These are phyloP conservation scores for Aphyosemion australe DNA, from an alignment of 2,113 vertebrate species.

Conservation along the genomic window DNA sequence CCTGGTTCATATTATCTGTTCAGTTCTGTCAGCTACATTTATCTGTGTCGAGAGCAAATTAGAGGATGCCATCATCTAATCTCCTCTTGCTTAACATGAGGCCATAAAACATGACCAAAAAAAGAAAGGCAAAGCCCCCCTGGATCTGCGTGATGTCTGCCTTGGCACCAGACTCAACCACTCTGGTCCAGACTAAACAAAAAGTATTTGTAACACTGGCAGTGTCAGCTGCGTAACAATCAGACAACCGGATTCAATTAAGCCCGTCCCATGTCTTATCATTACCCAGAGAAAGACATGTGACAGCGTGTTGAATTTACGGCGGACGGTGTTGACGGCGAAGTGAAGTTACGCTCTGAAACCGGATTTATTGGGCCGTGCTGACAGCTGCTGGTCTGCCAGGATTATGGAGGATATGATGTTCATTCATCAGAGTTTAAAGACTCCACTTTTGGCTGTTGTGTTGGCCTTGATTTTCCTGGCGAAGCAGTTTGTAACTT, in stretches of 20 bases:
- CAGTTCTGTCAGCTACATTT: slow-evolving; percentile 39
- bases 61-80: slow-evolving; percentile 47
- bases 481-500: slow-evolving; percentile 38
- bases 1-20: slow-evolving; percentile 50
- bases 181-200: slow-evolving; percentile 60
- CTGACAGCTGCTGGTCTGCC: slow-evolving; percentile 64
- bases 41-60: slow-evolving; percentile 34
- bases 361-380: slow-evolving; percentile 60
- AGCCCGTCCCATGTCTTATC: slow-evolving; percentile 48
- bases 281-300: slow-evolving; percentile 53
- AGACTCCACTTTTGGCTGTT: slow-evolving; percentile 44
- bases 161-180: slow-evolving; percentile 22
- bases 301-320: slow-evolving; percentile 67
- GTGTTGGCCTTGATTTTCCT: slow-evolving; percentile 19
- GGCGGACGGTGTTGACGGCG: slow-evolving; percentile 56
- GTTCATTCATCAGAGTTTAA: slow-evolving; percentile 66
- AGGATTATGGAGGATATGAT: slow-evolving; percentile 60
- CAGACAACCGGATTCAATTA: slow-evolving; percentile 63
- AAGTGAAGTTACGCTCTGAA: slow-evolving; percentile 60
- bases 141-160: not conserved
- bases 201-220: slow-evolving; percentile 55
- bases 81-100: slow-evolving; percentile 30
- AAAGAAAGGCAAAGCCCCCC: not conserved
- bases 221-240: slow-evolving; percentile 63
- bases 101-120: slow-evolving; percentile 26